These are phyloP conservation scores for Sesia bembeciformis DNA, from an alignment of 2,888 invertebrate species.

Conservation along the genomic window DNA sequence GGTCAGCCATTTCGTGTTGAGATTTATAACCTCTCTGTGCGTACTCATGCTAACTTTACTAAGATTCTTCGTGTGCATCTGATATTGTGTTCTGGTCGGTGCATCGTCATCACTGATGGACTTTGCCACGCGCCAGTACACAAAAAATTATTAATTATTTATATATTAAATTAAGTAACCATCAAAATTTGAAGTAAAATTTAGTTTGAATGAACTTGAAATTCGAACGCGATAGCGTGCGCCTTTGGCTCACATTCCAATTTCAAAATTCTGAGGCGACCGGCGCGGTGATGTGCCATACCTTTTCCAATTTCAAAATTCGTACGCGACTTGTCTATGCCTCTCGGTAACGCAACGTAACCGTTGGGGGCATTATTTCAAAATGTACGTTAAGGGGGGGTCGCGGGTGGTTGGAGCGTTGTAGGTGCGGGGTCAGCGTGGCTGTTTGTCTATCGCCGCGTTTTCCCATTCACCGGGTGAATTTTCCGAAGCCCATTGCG, in stretches of 20 bases:
- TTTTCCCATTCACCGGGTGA: conserved; percentile 71
- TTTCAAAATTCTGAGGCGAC: neutral
- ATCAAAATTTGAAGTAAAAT: too few relatives aligned
- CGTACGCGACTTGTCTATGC: conserved; percentile 9
- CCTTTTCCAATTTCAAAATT: conserved; percentile 4
- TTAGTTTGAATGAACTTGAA: too few relatives aligned
- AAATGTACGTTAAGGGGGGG: conserved; percentile 49
- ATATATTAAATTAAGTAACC: too few relatives aligned
- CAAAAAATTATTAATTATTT: neutral
- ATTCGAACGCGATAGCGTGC: too few relatives aligned
- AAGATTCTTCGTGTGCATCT: conserved; percentile 35
- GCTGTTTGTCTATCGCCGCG: conserved; percentile 72
- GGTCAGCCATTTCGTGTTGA: conserved; percentile 73
- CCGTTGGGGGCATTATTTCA: conserved; percentile 61
- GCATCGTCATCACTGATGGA: neutral
- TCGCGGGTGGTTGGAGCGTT: conserved; percentile 7
- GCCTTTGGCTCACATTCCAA: neutral
- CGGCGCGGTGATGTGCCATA: neutral
- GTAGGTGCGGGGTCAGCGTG: conserved; percentile 46
- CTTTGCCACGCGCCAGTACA: neutral
- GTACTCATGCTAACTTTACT: conserved; percentile 48
- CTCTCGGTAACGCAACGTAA: conserved; percentile 33
- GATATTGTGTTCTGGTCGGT: neutral
- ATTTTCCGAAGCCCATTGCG: conserved; percentile 69
- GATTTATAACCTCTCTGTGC: conserved; percentile 68